phyloP scores from a whole-genome alignment of 2,797 vertebrate species.

The Peromyscus eremicus region DNA sequence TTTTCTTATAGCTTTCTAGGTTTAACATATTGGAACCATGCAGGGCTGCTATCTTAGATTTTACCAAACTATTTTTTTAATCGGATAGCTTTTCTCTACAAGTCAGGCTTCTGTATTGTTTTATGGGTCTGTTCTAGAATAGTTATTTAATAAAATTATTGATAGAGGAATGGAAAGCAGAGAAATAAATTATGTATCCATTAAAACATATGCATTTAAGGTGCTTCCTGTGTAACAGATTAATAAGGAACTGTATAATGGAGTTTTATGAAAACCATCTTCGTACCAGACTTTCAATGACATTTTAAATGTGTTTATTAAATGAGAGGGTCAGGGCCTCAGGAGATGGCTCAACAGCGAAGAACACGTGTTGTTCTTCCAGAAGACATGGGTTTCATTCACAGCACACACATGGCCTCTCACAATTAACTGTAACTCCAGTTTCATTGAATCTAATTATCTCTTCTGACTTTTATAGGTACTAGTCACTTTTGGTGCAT shows the following conservation, averaged over 20 bases:
- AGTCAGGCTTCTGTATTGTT: neutral
- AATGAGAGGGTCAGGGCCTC: neutral
- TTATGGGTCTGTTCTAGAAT: neutral
- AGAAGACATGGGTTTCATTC: neutral
- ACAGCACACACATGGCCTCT: neutral
- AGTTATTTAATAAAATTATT: neutral
- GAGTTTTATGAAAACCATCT: neutral
- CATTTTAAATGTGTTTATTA: constrained; percentile 15
- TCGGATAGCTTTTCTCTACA: neutral
- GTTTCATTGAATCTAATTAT: neutral
- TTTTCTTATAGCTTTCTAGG: neutral
- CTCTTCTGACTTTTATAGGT: neutral
- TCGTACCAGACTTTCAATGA: neutral
- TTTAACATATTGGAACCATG: neutral
- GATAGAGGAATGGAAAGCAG: neutral
- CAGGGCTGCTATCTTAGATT: neutral
- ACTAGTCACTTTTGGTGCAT: neutral
- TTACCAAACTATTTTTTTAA: neutral
- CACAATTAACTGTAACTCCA: neutral
- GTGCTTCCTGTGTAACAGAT: neutral
- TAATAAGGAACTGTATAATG: neutral
- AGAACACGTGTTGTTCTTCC: neutral
- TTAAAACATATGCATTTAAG: neutral
- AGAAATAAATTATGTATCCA: neutral
- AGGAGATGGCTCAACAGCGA: neutral